Evolutionary conservation across 2,797 vertebrate species (phyloP).

Genomic region (Oryzias sinensis): DNA sequence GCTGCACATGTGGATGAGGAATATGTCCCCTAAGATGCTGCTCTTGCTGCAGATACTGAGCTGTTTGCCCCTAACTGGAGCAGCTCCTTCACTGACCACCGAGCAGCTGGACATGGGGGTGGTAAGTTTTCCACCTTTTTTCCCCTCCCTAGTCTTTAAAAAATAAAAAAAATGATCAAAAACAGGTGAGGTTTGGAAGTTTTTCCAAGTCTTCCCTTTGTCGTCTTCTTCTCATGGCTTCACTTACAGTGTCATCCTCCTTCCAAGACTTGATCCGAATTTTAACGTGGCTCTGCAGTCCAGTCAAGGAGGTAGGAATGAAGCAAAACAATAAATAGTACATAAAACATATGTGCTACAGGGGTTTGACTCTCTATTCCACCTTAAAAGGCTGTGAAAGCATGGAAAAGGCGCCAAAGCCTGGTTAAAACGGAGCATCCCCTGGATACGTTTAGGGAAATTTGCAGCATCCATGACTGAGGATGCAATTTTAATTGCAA

Average conservation of each 20-base stretch:
- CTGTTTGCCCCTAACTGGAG: slow-evolving; percentile 59
- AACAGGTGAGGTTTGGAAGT: slow-evolving; percentile 6
- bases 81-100: slow-evolving; percentile 70
- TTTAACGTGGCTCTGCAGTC: slow-evolving; percentile 58
- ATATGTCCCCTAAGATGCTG: slow-evolving; percentile 69
- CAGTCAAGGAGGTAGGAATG: slow-evolving; percentile 8
- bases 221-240: slow-evolving; percentile 4
- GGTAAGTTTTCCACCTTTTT: slow-evolving; percentile 62
- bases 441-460: too few species aligned
- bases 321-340: neutral
- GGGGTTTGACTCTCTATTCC: too few species aligned
- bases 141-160: too few species aligned
- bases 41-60: slow-evolving; percentile 65
- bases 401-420: too few species aligned
- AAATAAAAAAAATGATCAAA: neutral
- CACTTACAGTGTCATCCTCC: slow-evolving; percentile 33
- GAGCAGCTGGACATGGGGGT: slow-evolving; percentile 79
- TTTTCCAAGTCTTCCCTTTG: neutral
- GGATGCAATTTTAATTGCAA: too few species aligned
- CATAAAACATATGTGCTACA: too few species aligned
- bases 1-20: slow-evolving; percentile 63
- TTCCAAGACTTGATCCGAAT: slow-evolving; percentile 59
- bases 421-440: too few species aligned
- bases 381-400: too few species aligned
- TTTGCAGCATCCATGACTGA: too few species aligned